Evolutionary conservation across 1,140 invertebrate species (phyloP).

Genomic region (Procambarus virginalis): DNA sequence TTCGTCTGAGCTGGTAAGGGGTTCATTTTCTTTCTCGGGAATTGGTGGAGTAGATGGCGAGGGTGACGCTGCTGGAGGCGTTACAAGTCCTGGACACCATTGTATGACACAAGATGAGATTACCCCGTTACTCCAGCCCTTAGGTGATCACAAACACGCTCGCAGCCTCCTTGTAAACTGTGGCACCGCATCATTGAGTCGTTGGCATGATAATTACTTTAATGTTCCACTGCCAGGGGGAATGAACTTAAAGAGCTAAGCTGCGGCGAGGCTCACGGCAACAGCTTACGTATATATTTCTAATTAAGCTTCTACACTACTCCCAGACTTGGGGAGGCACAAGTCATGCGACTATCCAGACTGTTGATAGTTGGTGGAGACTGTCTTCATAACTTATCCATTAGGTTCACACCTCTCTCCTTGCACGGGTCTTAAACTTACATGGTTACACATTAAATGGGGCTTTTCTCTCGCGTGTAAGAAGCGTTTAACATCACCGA

Average conservation of each 20-base stretch:
- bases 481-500: not conserved
- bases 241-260: not conserved
- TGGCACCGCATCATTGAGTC: not conserved
- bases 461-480: not conserved
- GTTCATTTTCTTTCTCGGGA: not conserved
- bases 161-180: not conserved
- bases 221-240: not conserved
- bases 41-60: not conserved
- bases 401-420: not conserved
- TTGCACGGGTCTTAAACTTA: not conserved
- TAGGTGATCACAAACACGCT: not conserved
- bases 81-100: conserved; percentile 5
- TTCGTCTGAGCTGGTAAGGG: not conserved
- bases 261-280: not conserved
- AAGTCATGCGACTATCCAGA: not conserved
- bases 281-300: not conserved
- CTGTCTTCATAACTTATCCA: not conserved
- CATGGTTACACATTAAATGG: not conserved
- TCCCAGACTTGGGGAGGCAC: not conserved
- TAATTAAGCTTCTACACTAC: not conserved
- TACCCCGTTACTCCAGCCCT: not conserved
- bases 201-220: not conserved
- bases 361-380: not conserved
- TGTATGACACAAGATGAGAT: not conserved
- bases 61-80: not conserved